Evolutionary conservation across 2,888 invertebrate species (phyloP).

Genomic region (Melanostoma mellinum): DNA sequence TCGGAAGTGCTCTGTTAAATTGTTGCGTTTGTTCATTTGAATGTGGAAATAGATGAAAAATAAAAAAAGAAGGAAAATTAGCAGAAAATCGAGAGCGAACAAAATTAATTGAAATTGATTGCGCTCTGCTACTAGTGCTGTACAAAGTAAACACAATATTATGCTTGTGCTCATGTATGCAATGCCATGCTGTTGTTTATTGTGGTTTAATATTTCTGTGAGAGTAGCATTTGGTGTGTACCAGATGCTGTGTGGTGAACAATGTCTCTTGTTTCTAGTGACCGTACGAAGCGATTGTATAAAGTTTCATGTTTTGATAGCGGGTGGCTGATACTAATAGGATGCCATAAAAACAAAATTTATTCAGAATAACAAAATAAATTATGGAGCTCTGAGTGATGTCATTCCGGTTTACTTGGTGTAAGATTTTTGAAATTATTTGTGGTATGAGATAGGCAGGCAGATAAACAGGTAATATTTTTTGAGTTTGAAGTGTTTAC

Average conservation of each 20-base stretch:
- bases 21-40: not conserved
- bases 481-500: too few species aligned
- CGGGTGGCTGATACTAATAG: slow-evolving; percentile 29
- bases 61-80: slow-evolving; percentile 39
- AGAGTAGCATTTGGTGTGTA: slow-evolving; percentile 33
- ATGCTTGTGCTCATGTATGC: not conserved
- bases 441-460: too few species aligned
- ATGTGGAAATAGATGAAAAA: slow-evolving; percentile 4
- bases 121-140: slow-evolving; percentile 24
- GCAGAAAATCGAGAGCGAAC: slow-evolving; percentile 48
- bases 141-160: slow-evolving; percentile 39
- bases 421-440: too few species aligned
- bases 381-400: not conserved
- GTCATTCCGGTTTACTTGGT: too few species aligned
- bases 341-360: not conserved
- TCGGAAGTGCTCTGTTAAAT: slow-evolving; percentile 84
- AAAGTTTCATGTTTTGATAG: slow-evolving; percentile 34
- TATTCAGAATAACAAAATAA: not conserved
- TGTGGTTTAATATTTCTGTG: slow-evolving; percentile 36
- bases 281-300: slow-evolving; percentile 31
- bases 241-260: slow-evolving; percentile 24
- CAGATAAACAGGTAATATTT: too few species aligned
- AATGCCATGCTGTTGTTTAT: not conserved
- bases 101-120: slow-evolving; percentile 59
- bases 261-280: slow-evolving; percentile 30